Percentiles rank a stretch among this genome's conserved stretches.
These are phyloP conservation scores for Calypte anna DNA, from an alignment of 2,113 vertebrate species.

Conservation along the genomic window DNA sequence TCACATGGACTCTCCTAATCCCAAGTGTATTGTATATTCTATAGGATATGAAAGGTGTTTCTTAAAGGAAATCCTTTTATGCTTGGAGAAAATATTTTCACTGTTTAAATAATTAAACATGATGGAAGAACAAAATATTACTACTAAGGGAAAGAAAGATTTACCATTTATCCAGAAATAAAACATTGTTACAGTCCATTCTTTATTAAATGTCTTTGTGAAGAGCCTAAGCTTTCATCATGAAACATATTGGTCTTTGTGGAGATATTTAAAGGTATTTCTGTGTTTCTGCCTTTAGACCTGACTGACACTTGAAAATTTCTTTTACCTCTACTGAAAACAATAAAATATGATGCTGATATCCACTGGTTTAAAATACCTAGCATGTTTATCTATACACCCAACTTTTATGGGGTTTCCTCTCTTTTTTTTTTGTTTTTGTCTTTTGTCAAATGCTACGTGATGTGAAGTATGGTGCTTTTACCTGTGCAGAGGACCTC, in stretches of 20 bases:
- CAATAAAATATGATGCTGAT: not conserved
- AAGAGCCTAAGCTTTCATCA: not conserved
- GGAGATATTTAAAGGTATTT: not conserved
- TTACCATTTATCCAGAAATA: not conserved
- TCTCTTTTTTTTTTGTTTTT: not conserved
- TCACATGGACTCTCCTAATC: not conserved
- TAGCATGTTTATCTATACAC: not conserved
- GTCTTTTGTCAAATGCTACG: not conserved
- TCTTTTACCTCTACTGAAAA: not conserved
- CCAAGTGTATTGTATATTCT: not conserved
- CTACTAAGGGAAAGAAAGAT: not conserved
- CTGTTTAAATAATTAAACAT: not conserved
- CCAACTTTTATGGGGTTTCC: not conserved
- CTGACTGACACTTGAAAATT: not conserved
- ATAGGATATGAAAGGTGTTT: constrained; percentile 23
- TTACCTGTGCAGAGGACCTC: not conserved
- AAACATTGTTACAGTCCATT: not conserved
- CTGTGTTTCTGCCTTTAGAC: not conserved
- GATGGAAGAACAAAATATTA: not conserved
- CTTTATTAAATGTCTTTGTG: not conserved
- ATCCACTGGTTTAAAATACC: not conserved
- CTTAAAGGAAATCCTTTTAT: not conserved
- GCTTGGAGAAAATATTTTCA: not conserved
- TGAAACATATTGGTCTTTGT: not conserved
- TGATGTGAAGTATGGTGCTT: not conserved